Conservation (phyloP, 1,140 invertebrate species). For the Heliconius himera region DNA sequence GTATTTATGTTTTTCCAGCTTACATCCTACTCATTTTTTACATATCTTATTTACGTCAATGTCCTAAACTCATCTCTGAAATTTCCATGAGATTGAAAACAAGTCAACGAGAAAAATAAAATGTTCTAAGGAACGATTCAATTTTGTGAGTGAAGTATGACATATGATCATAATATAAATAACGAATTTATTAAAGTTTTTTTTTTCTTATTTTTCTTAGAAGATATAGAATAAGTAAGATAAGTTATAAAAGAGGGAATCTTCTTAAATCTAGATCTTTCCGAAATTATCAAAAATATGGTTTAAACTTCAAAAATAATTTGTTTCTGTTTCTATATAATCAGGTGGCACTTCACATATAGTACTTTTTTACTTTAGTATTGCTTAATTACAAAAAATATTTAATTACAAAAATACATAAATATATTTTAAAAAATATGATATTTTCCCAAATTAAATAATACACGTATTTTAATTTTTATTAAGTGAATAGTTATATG, state of each 20-base stretch:
- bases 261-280: no score
- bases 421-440: no score
- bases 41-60: background rate
- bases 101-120: conserved; percentile 6
- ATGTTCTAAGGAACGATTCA: conserved; percentile 5
- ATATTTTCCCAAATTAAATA: no score
- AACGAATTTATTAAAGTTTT: background rate
- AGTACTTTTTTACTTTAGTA: no score
- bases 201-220: background rate
- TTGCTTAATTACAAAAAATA: no score
- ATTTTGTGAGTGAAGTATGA: background rate
- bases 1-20: no score
- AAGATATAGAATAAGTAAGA: background rate
- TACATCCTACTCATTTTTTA: background rate
- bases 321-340: no score
- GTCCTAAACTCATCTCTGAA: background rate
- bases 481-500: background rate
- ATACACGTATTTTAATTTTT: no score
- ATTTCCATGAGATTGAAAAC: background rate
- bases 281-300: background rate
- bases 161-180: background rate
- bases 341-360: no score
- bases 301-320: background rate
- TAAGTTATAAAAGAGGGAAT: background rate
- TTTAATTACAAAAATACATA: no score